These are phyloP conservation scores for Eulemur rubriventer DNA, from an alignment of 2,797 vertebrate genomes.

Conservation along the genomic window DNA sequence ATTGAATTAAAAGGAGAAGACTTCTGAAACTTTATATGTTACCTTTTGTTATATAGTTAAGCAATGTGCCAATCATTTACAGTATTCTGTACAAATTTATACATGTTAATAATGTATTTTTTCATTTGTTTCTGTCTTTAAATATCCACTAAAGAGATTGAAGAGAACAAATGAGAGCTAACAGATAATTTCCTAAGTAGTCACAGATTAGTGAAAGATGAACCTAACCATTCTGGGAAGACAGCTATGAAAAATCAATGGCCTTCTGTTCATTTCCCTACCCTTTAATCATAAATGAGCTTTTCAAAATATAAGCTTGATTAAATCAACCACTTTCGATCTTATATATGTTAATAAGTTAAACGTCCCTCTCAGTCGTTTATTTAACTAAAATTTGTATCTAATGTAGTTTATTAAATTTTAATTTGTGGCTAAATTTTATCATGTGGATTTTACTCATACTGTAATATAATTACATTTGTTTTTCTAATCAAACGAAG, in stretches of 20 bases:
- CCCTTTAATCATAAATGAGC: slow-evolving; percentile 72
- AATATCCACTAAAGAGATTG: not conserved
- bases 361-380: not conserved
- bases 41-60: not conserved
- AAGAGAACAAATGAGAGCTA: slow-evolving; percentile 70
- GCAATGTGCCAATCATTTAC: not conserved
- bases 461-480: not conserved
- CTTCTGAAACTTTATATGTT: not conserved
- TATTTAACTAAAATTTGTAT: not conserved
- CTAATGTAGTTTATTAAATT: slow-evolving; percentile 1
- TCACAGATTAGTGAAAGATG: slow-evolving; percentile 69
- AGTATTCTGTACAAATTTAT: not conserved
- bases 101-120: slow-evolving; percentile 58
- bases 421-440: slow-evolving; percentile 27
- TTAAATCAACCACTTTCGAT: not conserved
- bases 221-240: not conserved
- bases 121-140: slow-evolving; percentile 69
- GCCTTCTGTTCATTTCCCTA: slow-evolving; percentile 70
- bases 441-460: not conserved
- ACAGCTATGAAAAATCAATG: slow-evolving; percentile 70
- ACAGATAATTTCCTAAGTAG: slow-evolving; percentile 73
- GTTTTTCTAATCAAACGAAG: not conserved
- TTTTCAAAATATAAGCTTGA: slow-evolving; percentile 36
- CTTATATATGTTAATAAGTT: not conserved
- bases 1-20: not conserved